Evolutionary conservation across 1,140 invertebrate species (phyloP), one percentile per base, ranked within the genome.

Genomic region (Bicyclus anynana): DNA sequence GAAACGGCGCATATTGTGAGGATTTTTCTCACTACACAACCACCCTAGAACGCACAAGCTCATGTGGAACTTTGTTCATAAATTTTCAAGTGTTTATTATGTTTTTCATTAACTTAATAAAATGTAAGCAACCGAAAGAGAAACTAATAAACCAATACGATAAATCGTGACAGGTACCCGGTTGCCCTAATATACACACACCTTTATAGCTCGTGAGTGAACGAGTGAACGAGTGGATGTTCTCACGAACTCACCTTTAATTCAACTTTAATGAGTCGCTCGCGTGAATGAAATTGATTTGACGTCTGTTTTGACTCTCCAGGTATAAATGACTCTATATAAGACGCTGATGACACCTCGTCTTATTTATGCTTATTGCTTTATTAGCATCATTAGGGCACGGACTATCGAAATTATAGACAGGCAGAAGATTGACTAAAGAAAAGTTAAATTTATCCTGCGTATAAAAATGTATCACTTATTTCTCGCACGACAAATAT

Each of bases 261-360:
- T 87, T 82, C 75, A 78, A 80, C 73, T 84, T 76, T 87, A 84
- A 87, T 87, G 81, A 80, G 65, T 59, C 59, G 63, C 71, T 84
- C 74, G 84, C 84, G 81, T 87, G 84, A 84, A 87, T 73, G 67
- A 81, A 87, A 87, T 84, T 84, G 84, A 84, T 84, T 87, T 74
- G 81, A 71, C 70, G 68, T 64, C 72, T 79, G 75, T 77, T 83
- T 77, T 74, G 70, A 76, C 66, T 76, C 61, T 63, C 59, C 58
- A 53, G 53, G 64, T 65, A 52, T 69, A 70, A 67, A 66, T 58
- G 64, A 61, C 40, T 42, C 57, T 59, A 55, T 62, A 59, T 55
- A 51, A 57, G 47, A 54, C 49, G 44, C 59, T 62, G 64, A 62
- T 62, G 69, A 68, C 68, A 67, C 59, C 60, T 63, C 57, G 63